Base-by-base conservation (phyloP, 2,113 vertebrate genomes). In the Cheirogaleus medius region DNA sequence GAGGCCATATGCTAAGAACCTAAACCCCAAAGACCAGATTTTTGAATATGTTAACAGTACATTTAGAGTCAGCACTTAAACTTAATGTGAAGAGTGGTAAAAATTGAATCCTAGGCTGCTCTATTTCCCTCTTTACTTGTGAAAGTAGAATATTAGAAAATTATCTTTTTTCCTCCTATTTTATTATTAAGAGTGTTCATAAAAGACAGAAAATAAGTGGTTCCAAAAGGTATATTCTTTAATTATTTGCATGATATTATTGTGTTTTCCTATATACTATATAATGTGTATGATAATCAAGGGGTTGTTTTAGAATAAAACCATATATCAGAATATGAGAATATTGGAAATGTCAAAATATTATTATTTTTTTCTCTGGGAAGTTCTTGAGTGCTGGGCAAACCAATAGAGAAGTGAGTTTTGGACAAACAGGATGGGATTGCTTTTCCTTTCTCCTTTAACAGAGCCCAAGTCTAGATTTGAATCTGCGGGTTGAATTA, bases 21-120 rank as follows among this genome's bases (percentile, higher is more conserved):
- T 60, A 63, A 89, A n/a, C 60, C 39, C 47, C 44, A n/a, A 15
- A 60, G 68, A 39, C 23, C n/a, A 81, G n/a, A 27, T 49, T 88
- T 96, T 84, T 52, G 11, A 94, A 76, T 76, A 69, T 37, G 49
- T 77, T 97, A 83, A 69, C 39, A 52, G 87, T 25, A 81, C 64
- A 80, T 87, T 82, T 84, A 52, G 34, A 96, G 56, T 73, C 17
- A 64, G 42, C 14, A 52, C 18, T 95, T 88, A 74, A 52, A 42
- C 39, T 21, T 52, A 29, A 8, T 93, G 78, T 78, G 60, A 66
- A 86, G 49, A 42, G 25, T 37, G 44, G 29, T 81, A 52, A 78
- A 90, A 92, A 58, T 49, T 8, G 49, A 84, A 39, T 49, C 42
- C 13, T 32, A 17, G 13, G 5, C 34, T 2, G 64, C 11, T 5